Evolutionary conservation across 2,113 vertebrate genomes (phyloP).

Genomic region (Ancistrus triradiatus): DNA sequence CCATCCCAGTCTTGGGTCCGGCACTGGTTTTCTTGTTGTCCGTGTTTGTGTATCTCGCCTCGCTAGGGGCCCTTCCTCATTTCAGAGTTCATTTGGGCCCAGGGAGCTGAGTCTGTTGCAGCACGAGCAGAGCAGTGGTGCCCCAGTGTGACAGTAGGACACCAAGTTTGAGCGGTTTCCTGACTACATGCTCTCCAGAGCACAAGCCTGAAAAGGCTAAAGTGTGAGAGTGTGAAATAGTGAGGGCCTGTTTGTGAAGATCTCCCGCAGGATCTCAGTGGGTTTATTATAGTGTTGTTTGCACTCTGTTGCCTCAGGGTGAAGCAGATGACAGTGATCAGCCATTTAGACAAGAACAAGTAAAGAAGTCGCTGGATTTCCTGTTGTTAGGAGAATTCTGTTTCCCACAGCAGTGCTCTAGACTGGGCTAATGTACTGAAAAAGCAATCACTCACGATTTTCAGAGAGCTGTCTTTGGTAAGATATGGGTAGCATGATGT

Average conservation of each 20-base stretch:
- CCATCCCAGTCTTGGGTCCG: no score
- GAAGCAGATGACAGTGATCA: conserved; percentile 1
- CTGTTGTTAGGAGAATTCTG: background rate
- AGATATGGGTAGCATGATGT: no score
- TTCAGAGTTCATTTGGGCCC: no score
- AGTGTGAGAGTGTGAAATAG: conserved; percentile 26
- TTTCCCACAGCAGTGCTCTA: background rate
- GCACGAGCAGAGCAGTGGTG: no score
- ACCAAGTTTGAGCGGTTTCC: background rate
- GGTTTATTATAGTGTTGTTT: conserved; percentile 14
- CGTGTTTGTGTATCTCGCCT: no score
- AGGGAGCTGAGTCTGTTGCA: no score
- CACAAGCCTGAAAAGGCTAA: conserved; percentile 5
- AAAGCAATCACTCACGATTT: no score
- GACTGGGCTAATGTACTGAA: no score
- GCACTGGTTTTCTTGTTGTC: no score
- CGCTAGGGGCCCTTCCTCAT: no score
- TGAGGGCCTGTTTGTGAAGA: conserved; percentile 22
- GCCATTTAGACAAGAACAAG: conserved; percentile 9
- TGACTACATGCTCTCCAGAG: conserved; percentile 8
- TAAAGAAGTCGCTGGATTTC: background rate
- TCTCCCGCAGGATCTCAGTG: conserved; percentile 22
- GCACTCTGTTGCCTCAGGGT: background rate
- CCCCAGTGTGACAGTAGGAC: no score
- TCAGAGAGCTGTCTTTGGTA: no score